Percentiles rank a stretch among this genome's conserved stretches.
phyloP scores from a whole-genome alignment of 2,797 vertebrate genomes.

The Lepilemur septentrionalis region DNA sequence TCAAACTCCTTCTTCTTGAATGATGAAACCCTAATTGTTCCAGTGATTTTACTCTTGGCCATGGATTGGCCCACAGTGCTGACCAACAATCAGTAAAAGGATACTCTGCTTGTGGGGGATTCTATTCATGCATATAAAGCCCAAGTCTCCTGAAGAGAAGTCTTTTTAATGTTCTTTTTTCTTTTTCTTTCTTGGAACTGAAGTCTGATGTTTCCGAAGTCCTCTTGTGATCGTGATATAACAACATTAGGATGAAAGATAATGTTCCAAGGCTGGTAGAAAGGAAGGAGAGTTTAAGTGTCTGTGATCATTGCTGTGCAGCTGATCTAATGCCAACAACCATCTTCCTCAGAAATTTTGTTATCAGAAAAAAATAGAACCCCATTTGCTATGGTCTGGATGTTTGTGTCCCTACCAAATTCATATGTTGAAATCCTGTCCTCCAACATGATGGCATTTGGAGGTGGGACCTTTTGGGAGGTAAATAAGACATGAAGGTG shows the following conservation, averaged over 20 bases:
- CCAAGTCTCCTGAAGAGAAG: neutral
- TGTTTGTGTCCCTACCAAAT: neutral
- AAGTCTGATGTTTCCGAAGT: neutral
- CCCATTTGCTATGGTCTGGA: neutral
- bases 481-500: neutral
- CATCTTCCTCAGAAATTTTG: neutral
- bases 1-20: neutral
- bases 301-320: neutral
- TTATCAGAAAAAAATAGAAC: neutral
- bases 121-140: conserved; percentile 31
- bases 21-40: neutral
- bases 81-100: neutral
- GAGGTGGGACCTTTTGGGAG: neutral
- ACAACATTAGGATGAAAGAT: neutral
- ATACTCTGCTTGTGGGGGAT: neutral
- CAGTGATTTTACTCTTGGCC: neutral
- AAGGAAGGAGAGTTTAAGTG: neutral
- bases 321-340: neutral
- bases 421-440: neutral
- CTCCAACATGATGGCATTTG: neutral
- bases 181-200: neutral
- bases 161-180: neutral
- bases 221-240: neutral
- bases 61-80: neutral
- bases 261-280: neutral